Evolutionary conservation across 2,113 vertebrate species (phyloP).

Genomic region (Pheucticus melanocephalus): DNA sequence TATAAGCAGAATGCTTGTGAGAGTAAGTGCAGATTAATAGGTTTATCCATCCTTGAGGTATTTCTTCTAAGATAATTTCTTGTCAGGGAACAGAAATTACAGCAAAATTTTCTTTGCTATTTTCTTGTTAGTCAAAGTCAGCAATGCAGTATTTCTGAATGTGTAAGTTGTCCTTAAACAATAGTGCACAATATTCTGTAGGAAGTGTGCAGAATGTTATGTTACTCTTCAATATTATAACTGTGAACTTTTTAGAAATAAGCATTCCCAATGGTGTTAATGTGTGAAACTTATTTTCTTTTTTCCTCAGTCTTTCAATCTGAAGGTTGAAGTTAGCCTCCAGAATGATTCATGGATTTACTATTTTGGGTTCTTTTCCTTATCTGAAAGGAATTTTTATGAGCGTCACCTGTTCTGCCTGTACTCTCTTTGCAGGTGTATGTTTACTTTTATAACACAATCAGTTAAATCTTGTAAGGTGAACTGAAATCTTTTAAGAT

Average conservation of each 20-base stretch:
- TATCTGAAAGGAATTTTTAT: conserved; percentile 66
- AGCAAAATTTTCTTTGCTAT: neutral
- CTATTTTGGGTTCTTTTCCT: conserved; percentile 46
- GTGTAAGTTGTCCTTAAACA: neutral
- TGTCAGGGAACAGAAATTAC: neutral
- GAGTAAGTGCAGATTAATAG: neutral
- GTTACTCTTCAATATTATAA: neutral
- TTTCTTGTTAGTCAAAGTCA: neutral
- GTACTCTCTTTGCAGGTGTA: neutral
- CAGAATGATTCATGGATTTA: neutral
- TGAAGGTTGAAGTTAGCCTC: neutral
- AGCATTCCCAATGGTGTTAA: neutral
- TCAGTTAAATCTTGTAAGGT: conserved; percentile 34
- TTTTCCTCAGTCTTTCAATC: neutral
- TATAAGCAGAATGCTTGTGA: neutral
- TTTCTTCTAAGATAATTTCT: neutral
- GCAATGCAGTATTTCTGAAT: neutral
- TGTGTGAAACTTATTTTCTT: neutral
- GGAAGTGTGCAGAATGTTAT: neutral
- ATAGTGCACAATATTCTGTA: neutral
- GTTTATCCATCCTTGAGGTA: neutral
- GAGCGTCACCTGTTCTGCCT: conserved; percentile 44
- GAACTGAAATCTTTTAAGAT: conserved; percentile 27
- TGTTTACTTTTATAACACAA: conserved; percentile 65
- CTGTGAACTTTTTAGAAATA: neutral